A percentile compares a stretch with the other conserved stretches of the same genome.
These are phyloP conservation scores for Gallirallus australis DNA, from an alignment of 2,797 vertebrate genomes.

Conservation along the genomic window DNA sequence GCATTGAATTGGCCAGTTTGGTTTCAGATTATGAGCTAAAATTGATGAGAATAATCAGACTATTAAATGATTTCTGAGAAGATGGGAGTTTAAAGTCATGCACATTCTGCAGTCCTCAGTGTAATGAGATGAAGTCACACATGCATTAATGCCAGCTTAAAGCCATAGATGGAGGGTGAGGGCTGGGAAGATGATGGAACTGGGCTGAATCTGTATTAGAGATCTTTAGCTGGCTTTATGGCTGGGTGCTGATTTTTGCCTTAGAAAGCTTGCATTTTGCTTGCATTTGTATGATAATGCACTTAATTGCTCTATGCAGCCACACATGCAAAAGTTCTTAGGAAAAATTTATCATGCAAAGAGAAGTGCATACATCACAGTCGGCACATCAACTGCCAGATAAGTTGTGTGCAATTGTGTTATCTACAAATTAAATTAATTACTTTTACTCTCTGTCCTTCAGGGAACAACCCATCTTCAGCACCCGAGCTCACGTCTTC, in stretches of 20 bases:
- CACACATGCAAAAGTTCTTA: neutral
- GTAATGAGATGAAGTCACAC: neutral
- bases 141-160: neutral
- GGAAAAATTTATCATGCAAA: neutral
- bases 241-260: neutral
- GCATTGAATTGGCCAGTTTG: neutral
- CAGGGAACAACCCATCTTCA: constrained; percentile 99
- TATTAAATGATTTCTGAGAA: neutral
- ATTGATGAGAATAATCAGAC: neutral
- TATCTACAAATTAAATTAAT: constrained; percentile 83
- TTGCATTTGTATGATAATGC: neutral
- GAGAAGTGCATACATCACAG: neutral
- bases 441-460: constrained; percentile 83
- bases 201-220: neutral
- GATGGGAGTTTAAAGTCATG: neutral
- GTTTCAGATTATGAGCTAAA: neutral
- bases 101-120: neutral
- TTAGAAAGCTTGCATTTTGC: neutral
- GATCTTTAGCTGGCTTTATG: neutral
- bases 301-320: neutral
- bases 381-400: neutral
- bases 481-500: constrained; percentile 95
- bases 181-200: neutral
- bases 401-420: neutral
- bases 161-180: neutral